A percentile compares a stretch with the other conserved stretches of the same genome.
These are phyloP conservation scores for Bradypodion ventrale DNA, from an alignment of 2,797 vertebrate genomes.

Conservation along the genomic window DNA sequence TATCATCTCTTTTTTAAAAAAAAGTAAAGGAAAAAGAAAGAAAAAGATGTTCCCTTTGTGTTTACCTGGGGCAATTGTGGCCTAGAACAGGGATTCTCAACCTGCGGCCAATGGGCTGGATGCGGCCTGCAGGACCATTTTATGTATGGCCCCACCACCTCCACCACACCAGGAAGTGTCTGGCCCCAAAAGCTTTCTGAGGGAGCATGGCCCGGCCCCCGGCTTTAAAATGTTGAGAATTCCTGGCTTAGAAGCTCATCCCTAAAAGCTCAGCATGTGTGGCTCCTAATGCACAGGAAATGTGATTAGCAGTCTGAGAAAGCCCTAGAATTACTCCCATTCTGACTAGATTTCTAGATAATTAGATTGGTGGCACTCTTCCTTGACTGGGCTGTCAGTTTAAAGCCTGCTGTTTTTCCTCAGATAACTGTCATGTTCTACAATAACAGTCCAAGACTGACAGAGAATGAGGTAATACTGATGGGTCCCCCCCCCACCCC, in stretches of 20 bases:
- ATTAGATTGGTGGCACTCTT: constrained; percentile 92
- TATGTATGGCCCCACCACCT: too few relatives aligned
- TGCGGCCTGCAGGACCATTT: too few relatives aligned
- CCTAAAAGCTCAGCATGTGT: constrained; percentile 77
- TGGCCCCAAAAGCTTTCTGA: too few relatives aligned
- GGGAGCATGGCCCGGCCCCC: too few relatives aligned
- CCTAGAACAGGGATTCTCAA: too few relatives aligned
- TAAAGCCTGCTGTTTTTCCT: constrained; percentile 79
- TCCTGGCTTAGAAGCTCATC: too few relatives aligned
- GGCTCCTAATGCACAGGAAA: constrained; percentile 88
- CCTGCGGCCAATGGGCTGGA: too few relatives aligned
- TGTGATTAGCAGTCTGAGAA: constrained; percentile 87
- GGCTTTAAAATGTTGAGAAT: too few relatives aligned
- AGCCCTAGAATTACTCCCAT: constrained; percentile 88
- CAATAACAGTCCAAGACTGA: constrained; percentile 70
- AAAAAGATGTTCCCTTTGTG: constrained; percentile 32
- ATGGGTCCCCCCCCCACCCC: too few relatives aligned
- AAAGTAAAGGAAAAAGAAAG: neutral
- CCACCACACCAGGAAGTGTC: too few relatives aligned
- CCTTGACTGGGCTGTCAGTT: constrained; percentile 80
- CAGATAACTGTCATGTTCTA: constrained; percentile 73
- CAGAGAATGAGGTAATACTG: constrained; percentile 18
- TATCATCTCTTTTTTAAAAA: constrained; percentile 20
- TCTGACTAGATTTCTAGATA: constrained; percentile 90
- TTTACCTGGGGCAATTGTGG: constrained; percentile 23